Evolutionary conservation across 1,140 invertebrate genomes (phyloP).

Genomic region (Drosophila tristis): DNA sequence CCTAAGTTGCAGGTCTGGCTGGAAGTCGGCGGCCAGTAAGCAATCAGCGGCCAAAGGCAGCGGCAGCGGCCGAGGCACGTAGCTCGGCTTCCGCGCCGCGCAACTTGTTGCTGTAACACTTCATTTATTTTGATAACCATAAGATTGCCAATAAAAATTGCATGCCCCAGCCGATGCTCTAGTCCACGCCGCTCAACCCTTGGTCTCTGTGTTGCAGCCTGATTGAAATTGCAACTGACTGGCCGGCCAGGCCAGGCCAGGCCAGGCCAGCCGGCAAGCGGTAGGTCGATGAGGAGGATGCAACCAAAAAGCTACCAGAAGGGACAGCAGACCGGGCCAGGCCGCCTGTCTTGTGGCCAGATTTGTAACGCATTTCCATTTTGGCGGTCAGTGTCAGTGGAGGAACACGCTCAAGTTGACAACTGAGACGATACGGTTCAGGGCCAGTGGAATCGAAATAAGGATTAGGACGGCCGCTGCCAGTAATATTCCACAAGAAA

Average conservation of each 20-base stretch:
- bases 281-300: too few species aligned
- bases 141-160: constrained; percentile 76
- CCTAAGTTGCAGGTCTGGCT: constrained; percentile 7
- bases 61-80: constrained; percentile 55
- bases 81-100: constrained; percentile 66
- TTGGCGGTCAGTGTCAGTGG: constrained; percentile 70
- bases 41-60: constrained; percentile 49
- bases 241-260: constrained; percentile 4
- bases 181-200: constrained; percentile 59
- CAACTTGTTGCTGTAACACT: constrained; percentile 77
- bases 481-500: constrained; percentile 16
- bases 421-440: constrained; percentile 70
- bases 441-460: constrained; percentile 34
- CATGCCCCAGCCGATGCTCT: constrained; percentile 25
- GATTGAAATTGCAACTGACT: constrained; percentile 75
- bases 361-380: constrained; percentile 76
- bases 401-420: constrained; percentile 64
- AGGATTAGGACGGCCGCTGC: constrained; percentile 35
- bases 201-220: constrained; percentile 69
- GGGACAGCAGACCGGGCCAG: background rate
- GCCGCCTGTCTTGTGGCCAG: constrained; percentile 46
- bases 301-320: background rate
- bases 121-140: constrained; percentile 83
- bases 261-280: too few species aligned
- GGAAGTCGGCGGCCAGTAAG: constrained; percentile 11